These are phyloP conservation scores for Pseudocheirus occidentalis DNA, from an alignment of 2,797 vertebrate species.

Conservation along the genomic window DNA sequence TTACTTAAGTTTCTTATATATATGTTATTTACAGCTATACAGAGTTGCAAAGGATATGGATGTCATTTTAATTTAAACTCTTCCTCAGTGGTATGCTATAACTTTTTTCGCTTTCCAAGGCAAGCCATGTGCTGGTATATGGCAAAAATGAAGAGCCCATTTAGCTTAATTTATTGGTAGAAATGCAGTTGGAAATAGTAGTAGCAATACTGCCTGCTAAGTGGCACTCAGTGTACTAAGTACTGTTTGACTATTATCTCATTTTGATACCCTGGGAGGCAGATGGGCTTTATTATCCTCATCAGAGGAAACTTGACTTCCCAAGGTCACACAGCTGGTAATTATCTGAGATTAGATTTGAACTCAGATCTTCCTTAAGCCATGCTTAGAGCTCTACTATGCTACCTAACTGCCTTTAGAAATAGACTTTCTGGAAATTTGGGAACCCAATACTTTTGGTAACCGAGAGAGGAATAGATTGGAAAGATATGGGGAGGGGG, in stretches of 20 bases:
- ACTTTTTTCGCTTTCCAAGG: neutral
- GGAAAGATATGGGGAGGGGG: too few relatives aligned
- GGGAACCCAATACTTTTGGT: too few relatives aligned
- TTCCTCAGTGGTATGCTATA: neutral
- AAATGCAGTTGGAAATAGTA: neutral
- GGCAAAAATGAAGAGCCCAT: neutral
- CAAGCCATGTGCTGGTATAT: neutral
- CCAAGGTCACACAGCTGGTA: neutral
- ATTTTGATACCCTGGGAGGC: neutral
- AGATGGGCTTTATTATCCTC: neutral
- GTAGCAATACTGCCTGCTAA: neutral
- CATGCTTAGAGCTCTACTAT: neutral
- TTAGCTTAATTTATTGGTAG: too few relatives aligned
- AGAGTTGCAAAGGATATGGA: neutral
- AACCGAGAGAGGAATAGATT: too few relatives aligned
- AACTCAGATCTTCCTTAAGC: neutral
- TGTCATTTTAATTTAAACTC: neutral
- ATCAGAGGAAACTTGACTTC: neutral
- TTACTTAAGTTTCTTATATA: neutral
- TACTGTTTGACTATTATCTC: neutral
- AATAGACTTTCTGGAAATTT: neutral
- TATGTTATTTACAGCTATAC: neutral
- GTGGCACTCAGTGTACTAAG: neutral
- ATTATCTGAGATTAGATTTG: neutral
- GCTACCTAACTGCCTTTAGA: neutral